A percentile compares a stretch with the other conserved stretches of the same genome.
These are phyloP conservation scores for Orcinus orca DNA, from an alignment of 2,113 vertebrate genomes.

Conservation along the genomic window DNA sequence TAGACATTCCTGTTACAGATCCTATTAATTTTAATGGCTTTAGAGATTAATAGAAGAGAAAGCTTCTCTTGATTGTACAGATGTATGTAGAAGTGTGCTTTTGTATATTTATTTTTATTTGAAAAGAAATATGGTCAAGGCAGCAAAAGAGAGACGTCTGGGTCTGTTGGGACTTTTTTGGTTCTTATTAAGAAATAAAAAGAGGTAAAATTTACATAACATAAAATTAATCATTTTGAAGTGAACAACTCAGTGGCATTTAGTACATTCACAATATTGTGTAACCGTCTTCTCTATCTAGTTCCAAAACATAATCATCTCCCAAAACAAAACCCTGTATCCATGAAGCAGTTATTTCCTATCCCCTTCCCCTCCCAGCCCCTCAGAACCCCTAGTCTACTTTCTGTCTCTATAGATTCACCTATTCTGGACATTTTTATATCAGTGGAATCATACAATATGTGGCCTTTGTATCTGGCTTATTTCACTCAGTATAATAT, in stretches of 20 bases:
- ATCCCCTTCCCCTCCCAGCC: background rate
- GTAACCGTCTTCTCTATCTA: background rate
- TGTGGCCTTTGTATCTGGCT: background rate
- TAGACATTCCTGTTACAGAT: conserved; percentile 10
- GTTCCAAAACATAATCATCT: background rate
- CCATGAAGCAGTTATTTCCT: background rate
- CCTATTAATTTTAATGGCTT: conserved; percentile 55
- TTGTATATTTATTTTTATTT: conserved; percentile 28
- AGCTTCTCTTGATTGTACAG: conserved; percentile 1
- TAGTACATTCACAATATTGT: background rate
- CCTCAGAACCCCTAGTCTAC: background rate
- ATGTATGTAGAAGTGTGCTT: background rate
- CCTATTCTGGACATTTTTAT: background rate
- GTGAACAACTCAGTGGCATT: background rate
- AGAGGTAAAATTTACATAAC: background rate
- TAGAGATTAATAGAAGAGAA: conserved; percentile 36
- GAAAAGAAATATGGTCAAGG: background rate
- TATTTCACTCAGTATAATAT: background rate
- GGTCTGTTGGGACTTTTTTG: background rate
- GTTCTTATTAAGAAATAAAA: background rate
- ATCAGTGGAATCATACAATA: rapidly evolving
- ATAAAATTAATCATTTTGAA: background rate
- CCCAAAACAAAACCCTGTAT: background rate
- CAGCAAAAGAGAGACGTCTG: background rate
- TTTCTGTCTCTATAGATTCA: background rate